Conservation (phyloP, 2,797 vertebrate species). For the Aulostomus chinensis region DNA sequence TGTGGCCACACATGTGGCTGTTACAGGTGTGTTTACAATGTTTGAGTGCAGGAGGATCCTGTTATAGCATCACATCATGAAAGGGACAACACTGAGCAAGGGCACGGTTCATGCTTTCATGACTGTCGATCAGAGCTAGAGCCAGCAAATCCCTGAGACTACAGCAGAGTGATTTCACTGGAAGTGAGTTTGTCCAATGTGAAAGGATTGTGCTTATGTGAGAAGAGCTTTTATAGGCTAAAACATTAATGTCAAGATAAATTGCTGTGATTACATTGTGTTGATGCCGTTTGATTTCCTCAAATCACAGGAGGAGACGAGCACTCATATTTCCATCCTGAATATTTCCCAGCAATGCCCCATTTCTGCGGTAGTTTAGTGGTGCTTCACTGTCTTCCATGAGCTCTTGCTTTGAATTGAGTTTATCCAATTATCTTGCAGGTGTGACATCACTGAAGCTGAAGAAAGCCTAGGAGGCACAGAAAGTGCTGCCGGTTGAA, state of each 20-base stretch:
- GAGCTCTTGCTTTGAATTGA: slow-evolving; percentile 64
- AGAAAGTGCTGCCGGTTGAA: slow-evolving; percentile 61
- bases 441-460: slow-evolving; percentile 73
- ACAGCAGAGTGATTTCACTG: too few species aligned
- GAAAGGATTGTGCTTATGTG: too few species aligned
- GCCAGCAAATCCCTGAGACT: too few species aligned
- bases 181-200: too few species aligned
- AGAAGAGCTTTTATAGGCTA: slow-evolving; percentile 20
- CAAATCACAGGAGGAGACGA: slow-evolving; percentile 22
- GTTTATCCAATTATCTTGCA: slow-evolving; percentile 77
- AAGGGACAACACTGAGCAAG: too few species aligned
- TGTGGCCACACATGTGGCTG: too few species aligned
- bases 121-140: too few species aligned
- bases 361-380: slow-evolving; percentile 52
- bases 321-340: slow-evolving; percentile 25
- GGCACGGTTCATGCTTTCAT: too few species aligned
- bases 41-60: too few species aligned
- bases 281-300: slow-evolving; percentile 20
- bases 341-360: slow-evolving; percentile 23
- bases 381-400: slow-evolving; percentile 46
- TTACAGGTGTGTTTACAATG: too few species aligned
- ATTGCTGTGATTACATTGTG: slow-evolving; percentile 40
- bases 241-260: slow-evolving; percentile 32
- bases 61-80: too few species aligned
- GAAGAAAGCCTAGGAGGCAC: slow-evolving; percentile 65